Evolutionary conservation across 2,113 vertebrate genomes (phyloP).

Genomic region (Sitta europaea): DNA sequence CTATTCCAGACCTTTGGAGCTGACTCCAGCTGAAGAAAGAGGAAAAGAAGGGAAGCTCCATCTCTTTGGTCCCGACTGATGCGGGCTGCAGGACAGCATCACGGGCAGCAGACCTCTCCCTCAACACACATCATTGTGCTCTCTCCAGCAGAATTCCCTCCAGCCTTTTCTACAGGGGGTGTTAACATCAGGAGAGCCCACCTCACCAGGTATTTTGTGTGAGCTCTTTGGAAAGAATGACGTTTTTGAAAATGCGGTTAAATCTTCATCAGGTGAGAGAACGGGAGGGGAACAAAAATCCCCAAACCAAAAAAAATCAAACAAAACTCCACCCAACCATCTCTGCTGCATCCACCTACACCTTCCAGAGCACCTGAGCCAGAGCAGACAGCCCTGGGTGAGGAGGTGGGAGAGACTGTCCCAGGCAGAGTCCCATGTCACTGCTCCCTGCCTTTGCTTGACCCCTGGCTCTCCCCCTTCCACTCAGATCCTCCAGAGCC

Average conservation of each 20-base stretch:
- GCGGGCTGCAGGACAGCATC: not conserved
- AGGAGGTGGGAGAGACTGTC: not conserved
- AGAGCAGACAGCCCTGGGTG: not conserved
- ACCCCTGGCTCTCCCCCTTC: not conserved
- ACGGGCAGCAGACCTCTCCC: not conserved
- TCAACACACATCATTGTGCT: not conserved
- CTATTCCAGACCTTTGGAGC: not conserved
- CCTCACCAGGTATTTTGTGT: not conserved
- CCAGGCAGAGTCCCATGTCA: not conserved
- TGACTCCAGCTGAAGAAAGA: not conserved
- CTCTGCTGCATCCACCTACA: not conserved
- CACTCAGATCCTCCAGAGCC: not conserved
- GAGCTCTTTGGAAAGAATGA: not conserved
- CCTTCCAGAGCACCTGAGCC: not conserved
- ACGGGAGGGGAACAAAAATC: not conserved
- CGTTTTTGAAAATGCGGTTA: not conserved
- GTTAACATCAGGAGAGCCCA: not conserved
- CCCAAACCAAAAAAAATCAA: not conserved
- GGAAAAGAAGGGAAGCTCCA: not conserved
- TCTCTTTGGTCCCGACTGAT: not conserved
- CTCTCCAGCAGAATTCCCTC: not conserved
- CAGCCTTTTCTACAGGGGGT: not conserved
- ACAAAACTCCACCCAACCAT: not conserved
- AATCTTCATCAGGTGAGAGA: not conserved
- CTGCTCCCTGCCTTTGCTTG: not conserved